A percentile compares a stretch with the other conserved stretches of the same genome.
These are phyloP conservation scores for Notechis scutatus DNA, from an alignment of 2,113 vertebrate genomes.

Conservation along the genomic window DNA sequence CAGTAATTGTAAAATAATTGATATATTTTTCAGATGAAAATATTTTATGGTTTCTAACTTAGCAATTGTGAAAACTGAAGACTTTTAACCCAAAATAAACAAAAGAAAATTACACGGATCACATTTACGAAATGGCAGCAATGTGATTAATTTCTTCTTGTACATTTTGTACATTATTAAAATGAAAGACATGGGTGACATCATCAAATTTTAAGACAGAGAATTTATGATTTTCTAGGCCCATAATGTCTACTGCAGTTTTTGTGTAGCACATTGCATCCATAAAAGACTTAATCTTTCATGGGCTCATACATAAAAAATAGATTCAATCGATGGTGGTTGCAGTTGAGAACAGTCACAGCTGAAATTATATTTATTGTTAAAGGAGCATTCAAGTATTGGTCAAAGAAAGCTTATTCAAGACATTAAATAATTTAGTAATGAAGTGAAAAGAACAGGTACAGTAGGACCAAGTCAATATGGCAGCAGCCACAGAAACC, in stretches of 20 bases:
- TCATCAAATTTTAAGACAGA: background rate
- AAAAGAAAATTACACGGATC: background rate
- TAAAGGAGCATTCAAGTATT: background rate
- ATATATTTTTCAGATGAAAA: background rate
- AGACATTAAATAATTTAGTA: background rate
- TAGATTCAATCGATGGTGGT: background rate
- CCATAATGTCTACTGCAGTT: background rate
- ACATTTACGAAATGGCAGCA: background rate
- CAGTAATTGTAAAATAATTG: background rate
- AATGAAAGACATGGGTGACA: background rate
- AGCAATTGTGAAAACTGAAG: background rate
- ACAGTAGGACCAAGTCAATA: background rate
- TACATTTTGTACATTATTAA: background rate
- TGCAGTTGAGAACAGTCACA: background rate
- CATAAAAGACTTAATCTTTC: background rate
- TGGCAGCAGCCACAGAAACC: background rate
- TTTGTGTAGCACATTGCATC: background rate
- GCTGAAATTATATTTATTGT: background rate
- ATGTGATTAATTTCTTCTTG: background rate
- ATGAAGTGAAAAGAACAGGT: background rate
- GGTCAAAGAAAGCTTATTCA: background rate
- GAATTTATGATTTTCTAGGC: background rate
- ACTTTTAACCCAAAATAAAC: background rate
- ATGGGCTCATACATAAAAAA: background rate
- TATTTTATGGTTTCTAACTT: background rate